Evolutionary conservation across 2,113 vertebrate species (phyloP).

Genomic region (Amphiprion percula): DNA sequence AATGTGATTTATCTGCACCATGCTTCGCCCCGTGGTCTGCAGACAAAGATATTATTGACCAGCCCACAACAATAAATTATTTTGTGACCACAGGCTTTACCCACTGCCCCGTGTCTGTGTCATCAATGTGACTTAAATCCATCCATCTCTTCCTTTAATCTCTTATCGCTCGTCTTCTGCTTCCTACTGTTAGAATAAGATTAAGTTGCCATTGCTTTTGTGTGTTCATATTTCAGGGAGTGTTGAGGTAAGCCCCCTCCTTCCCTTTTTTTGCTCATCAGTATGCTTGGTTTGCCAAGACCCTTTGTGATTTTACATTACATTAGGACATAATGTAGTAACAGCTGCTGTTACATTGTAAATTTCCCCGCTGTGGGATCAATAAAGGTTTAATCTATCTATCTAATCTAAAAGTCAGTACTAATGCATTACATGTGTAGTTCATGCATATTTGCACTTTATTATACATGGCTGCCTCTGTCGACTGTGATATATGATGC

Average conservation of each 20-base stretch:
- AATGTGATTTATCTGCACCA: slow-evolving; percentile 76
- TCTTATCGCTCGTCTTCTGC: background rate
- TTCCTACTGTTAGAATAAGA: background rate
- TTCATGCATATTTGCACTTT: too few relatives aligned
- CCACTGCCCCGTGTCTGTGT: slow-evolving; percentile 48
- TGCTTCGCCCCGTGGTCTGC: slow-evolving; percentile 52
- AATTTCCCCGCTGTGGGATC: too few relatives aligned
- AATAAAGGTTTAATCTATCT: too few relatives aligned
- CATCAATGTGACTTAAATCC: slow-evolving; percentile 42
- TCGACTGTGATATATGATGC: too few relatives aligned
- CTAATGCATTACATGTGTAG: too few relatives aligned
- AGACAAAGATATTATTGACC: slow-evolving; percentile 81
- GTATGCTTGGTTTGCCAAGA: too few relatives aligned
- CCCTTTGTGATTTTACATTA: too few relatives aligned
- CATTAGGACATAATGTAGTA: too few relatives aligned
- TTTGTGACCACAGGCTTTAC: slow-evolving; percentile 60
- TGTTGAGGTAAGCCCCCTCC: slow-evolving; percentile 21
- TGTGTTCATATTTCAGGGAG: slow-evolving; percentile 34
- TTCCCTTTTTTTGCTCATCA: slow-evolving; percentile 5
- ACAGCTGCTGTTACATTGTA: too few relatives aligned
- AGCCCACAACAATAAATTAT: slow-evolving; percentile 68
- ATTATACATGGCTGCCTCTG: too few relatives aligned
- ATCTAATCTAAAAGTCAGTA: too few relatives aligned
- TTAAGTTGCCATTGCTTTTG: slow-evolving; percentile 10
- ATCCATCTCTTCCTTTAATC: slow-evolving; percentile 1